Conservation (phyloP, 1,140 invertebrate species). For the Ylistrum balloti region DNA sequence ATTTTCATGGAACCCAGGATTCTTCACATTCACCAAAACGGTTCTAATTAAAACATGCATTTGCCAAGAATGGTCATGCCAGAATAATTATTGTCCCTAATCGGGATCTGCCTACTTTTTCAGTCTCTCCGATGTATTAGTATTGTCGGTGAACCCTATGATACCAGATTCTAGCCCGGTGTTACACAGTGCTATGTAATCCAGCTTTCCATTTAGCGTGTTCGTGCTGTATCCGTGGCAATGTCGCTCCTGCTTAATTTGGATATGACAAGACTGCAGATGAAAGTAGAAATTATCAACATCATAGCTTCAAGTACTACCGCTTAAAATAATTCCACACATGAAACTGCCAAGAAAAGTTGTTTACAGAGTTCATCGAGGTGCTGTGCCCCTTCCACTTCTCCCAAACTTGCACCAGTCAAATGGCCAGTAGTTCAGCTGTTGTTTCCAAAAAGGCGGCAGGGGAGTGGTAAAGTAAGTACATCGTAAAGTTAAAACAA, state of each 20-base stretch:
- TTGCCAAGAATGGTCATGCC: conserved; percentile 22
- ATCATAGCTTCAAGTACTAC: neutral
- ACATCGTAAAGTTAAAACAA: neutral
- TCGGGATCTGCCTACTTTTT: neutral
- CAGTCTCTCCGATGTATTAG: neutral
- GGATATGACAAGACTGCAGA: neutral
- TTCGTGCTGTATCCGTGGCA: neutral
- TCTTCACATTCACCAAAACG: no score
- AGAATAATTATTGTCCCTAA: neutral
- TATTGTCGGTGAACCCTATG: neutral
- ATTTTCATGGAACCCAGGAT: no score
- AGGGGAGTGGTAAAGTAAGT: neutral
- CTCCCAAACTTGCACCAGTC: neutral
- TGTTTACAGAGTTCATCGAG: neutral
- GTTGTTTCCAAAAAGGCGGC: neutral
- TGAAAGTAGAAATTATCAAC: neutral
- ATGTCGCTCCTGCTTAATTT: neutral
- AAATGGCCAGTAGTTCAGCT: neutral
- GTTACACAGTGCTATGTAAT: neutral
- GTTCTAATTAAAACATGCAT: neutral
- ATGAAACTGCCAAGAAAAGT: neutral
- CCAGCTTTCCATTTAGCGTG: neutral
- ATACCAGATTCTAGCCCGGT: neutral
- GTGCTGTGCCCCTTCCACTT: neutral
- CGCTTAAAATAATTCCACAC: neutral